A percentile compares a stretch with the other conserved stretches of the same genome.
Evolutionary conservation across 2,888 invertebrate species (phyloP).

Genomic region (Ariolimax columbianus): DNA sequence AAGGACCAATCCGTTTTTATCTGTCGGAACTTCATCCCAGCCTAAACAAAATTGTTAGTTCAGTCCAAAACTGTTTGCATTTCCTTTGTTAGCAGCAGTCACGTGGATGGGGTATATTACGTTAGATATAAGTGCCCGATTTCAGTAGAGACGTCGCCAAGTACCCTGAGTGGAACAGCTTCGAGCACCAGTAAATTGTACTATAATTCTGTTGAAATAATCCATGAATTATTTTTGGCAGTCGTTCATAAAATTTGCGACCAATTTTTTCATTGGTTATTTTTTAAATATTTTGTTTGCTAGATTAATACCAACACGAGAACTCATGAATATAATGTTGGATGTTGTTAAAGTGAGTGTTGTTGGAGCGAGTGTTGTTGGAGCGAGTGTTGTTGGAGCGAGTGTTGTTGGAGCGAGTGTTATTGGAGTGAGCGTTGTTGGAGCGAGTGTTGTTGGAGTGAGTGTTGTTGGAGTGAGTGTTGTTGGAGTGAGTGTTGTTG

Average conservation of each 20-base stretch:
- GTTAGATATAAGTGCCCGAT: not conserved
- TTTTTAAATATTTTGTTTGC: not conserved
- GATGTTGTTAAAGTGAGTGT: no score
- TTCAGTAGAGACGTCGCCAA: not conserved
- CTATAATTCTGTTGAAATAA: constrained; percentile 22
- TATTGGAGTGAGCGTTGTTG: no score
- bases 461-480: no score
- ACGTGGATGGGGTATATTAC: not conserved
- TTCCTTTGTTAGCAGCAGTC: constrained; percentile 5
- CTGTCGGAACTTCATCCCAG: not conserved
- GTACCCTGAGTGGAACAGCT: not conserved
- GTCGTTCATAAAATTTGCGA: not conserved
- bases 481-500: no score
- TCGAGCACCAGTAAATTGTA: not conserved
- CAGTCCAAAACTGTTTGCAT: not conserved
- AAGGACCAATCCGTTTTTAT: not conserved
- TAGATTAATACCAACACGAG: no score
- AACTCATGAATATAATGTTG: no score
- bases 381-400: no score
- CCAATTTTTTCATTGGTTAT: not conserved
- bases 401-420: no score
- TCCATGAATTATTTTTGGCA: not conserved
- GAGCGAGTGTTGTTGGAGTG: no score
- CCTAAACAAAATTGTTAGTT: not conserved
- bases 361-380: no score